These are phyloP conservation scores for Micrasema minimum DNA, from an alignment of 1,140 invertebrate species.

Conservation along the genomic window DNA sequence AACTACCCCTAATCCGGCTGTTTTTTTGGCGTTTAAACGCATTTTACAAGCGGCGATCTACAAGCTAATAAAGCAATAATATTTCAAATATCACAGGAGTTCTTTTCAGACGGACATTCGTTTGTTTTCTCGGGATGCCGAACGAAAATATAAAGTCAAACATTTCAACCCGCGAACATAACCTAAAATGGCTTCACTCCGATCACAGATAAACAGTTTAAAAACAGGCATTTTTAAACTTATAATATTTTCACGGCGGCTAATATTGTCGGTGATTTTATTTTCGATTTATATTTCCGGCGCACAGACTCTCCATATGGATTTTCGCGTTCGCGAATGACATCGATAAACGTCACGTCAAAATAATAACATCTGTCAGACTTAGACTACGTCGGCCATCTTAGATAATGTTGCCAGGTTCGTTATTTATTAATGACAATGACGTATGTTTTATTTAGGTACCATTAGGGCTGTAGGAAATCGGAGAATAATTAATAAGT, in stretches of 20 bases:
- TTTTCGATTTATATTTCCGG: slow-evolving; percentile 1
- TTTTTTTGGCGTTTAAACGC: slow-evolving; percentile 51
- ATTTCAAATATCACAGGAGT: slow-evolving; percentile 1
- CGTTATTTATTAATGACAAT: slow-evolving; percentile 20
- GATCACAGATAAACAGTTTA: not conserved
- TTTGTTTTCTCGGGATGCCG: slow-evolving; percentile 14
- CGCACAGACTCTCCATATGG: not conserved
- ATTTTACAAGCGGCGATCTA: slow-evolving; percentile 21
- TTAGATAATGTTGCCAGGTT: slow-evolving; percentile 35
- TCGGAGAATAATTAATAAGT: not conserved
- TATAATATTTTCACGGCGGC: not conserved
- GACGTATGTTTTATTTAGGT: slow-evolving; percentile 12
- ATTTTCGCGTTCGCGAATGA: slow-evolving; percentile 13
- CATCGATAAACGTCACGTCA: slow-evolving; percentile 46
- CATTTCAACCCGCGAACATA: slow-evolving; percentile 11
- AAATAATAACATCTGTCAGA: slow-evolving; percentile 51
- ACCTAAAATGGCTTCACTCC: not conserved
- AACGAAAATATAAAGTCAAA: not conserved
- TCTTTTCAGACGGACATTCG: not conserved
- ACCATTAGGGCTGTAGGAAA: not conserved
- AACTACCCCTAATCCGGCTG: slow-evolving; percentile 31
- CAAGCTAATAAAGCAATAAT: slow-evolving; percentile 15
- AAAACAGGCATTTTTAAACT: not conserved
- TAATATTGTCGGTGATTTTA: not conserved
- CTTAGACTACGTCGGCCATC: slow-evolving; percentile 16